Conservation (phyloP, 2,113 vertebrate species). For the Cacatua alba region DNA sequence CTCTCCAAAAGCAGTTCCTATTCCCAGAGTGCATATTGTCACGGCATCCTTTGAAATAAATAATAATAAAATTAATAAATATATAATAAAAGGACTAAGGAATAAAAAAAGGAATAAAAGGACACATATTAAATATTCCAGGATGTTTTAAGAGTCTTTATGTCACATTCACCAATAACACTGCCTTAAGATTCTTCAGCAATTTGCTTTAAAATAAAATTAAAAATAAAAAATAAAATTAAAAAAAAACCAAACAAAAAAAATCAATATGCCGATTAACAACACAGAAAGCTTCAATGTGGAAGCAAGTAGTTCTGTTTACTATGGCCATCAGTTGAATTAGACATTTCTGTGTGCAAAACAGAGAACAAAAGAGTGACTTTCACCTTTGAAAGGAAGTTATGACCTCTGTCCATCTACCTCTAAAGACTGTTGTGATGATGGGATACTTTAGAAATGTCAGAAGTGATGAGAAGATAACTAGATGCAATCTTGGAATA, state of each 20-base stretch:
- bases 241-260: neutral
- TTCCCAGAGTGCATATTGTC: conserved; percentile 93
- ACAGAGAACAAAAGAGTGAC: neutral
- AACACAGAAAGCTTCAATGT: neutral
- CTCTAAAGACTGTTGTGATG: neutral
- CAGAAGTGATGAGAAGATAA: neutral
- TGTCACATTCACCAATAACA: neutral
- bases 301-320: neutral
- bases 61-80: neutral
- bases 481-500: neutral
- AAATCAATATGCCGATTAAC: neutral
- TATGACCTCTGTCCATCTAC: neutral
- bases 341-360: neutral
- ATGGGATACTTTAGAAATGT: neutral
- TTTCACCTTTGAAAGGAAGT: neutral
- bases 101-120: neutral
- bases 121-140: neutral
- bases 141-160: neutral
- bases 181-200: neutral
- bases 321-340: neutral
- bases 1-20: conserved; percentile 97
- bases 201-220: neutral
- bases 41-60: conserved; percentile 87
- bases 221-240: neutral
- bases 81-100: neutral